Evolutionary conservation across 2,797 vertebrate species (phyloP).

Genomic region (Poeciliopsis paucimaculata): DNA sequence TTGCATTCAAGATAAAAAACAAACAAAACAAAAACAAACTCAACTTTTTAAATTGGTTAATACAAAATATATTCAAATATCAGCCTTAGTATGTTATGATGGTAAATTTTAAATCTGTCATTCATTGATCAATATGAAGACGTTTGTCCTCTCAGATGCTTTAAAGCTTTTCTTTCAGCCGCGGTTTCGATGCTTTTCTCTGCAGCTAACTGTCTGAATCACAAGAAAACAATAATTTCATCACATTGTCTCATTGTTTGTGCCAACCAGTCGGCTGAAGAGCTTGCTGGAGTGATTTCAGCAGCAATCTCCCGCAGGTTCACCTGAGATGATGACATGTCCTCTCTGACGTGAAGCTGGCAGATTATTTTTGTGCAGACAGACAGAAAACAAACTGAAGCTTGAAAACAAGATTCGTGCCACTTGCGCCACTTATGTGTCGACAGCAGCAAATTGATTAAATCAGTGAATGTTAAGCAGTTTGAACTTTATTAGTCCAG

Average conservation of each 20-base stretch:
- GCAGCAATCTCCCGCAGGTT: background rate
- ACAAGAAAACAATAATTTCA: background rate
- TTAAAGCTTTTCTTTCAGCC: background rate
- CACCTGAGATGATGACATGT: background rate
- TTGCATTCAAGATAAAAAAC: background rate
- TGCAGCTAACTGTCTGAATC: background rate
- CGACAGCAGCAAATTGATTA: background rate
- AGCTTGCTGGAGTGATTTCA: background rate
- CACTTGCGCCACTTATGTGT: background rate
- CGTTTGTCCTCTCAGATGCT: too few species aligned
- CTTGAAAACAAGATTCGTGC: background rate
- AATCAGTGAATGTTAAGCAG: background rate
- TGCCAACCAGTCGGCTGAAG: background rate
- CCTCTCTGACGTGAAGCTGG: background rate
- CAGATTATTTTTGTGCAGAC: background rate
- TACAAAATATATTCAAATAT: too few species aligned
- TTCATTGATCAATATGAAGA: too few species aligned
- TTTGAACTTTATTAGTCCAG: background rate
- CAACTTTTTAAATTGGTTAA: too few species aligned
- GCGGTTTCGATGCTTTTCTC: background rate
- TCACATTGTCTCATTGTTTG: background rate
- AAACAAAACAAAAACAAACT: too few species aligned
- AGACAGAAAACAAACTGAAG: background rate
- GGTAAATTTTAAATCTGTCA: too few species aligned
- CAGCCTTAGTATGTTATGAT: too few species aligned